Percentiles rank a stretch among this genome's conserved stretches.
Evolutionary conservation across 2,888 invertebrate genomes (phyloP).

Genomic region (Mystacides longicornis): DNA sequence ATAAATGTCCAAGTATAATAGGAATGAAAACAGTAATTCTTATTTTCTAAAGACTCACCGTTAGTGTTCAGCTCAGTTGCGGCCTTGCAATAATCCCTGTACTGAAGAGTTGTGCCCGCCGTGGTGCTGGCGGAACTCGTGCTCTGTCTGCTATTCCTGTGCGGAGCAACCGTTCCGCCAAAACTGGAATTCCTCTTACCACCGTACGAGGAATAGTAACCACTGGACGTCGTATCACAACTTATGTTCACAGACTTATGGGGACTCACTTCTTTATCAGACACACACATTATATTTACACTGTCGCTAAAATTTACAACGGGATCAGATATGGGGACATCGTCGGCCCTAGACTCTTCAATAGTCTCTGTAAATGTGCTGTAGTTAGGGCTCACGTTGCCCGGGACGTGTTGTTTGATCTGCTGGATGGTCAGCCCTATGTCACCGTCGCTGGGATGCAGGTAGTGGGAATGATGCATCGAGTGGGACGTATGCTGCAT

Average conservation of each 20-base stretch:
- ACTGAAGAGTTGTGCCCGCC: conserved; percentile 34
- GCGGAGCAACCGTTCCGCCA: conserved; percentile 44
- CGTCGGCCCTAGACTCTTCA: conserved; percentile 43
- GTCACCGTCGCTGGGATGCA: conserved; percentile 55
- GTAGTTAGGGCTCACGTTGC: conserved; percentile 43
- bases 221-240: conserved; percentile 47
- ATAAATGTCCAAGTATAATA: no score
- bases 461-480: conserved; percentile 54
- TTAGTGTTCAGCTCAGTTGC: conserved; percentile 65
- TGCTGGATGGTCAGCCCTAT: conserved; percentile 36
- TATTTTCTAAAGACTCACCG: no score
- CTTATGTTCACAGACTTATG: conserved; percentile 46
- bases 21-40: no score
- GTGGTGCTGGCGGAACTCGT: conserved; percentile 54
- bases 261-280: conserved; percentile 46
- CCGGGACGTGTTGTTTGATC: conserved; percentile 35
- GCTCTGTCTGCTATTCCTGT: conserved; percentile 50
- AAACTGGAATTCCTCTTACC: conserved; percentile 37
- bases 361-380: conserved; percentile 45
- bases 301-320: conserved; percentile 21
- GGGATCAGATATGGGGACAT: conserved; percentile 31
- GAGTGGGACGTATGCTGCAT: conserved; percentile 70
- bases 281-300: conserved; percentile 23
- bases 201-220: conserved; percentile 37
- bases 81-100: conserved; percentile 50